Percentiles rank a stretch among this genome's conserved stretches.
Conservation (phyloP, 2,113 vertebrate genomes). For the Poeciliopsis retropinna region DNA sequence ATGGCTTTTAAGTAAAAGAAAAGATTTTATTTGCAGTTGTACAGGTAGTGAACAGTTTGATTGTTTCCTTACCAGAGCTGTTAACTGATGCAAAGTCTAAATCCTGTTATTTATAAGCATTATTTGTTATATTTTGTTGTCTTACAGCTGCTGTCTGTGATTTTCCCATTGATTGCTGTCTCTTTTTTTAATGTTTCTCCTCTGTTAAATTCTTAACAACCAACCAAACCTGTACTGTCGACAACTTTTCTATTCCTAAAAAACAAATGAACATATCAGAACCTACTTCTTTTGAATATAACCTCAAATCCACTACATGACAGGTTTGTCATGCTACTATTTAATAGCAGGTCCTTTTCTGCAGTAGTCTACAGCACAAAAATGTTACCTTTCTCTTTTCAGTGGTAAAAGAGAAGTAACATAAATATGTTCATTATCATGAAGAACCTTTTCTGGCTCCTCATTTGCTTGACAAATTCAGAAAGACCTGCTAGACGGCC, state of each 20-base stretch:
- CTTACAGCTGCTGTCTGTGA: not conserved
- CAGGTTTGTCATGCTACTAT: too few species aligned
- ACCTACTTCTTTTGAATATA: too few species aligned
- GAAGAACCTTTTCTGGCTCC: conserved; percentile 23
- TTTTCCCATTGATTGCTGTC: not conserved
- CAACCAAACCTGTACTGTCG: not conserved
- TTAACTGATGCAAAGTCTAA: not conserved
- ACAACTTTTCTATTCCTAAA: not conserved
- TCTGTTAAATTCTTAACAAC: not conserved
- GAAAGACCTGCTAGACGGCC: conserved; percentile 13
- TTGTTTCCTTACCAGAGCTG: not conserved
- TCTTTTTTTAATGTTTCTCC: not conserved
- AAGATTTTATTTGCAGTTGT: not conserved
- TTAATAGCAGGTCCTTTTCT: too few species aligned
- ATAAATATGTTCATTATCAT: conserved; percentile 47
- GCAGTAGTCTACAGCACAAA: too few species aligned
- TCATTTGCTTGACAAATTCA: conserved; percentile 37
- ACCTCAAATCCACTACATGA: too few species aligned
- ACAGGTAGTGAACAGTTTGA: not conserved
- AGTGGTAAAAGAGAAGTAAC: conserved; percentile 10
- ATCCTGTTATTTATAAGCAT: not conserved
- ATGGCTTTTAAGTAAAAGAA: not conserved
- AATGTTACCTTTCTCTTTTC: not conserved
- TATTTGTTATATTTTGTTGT: not conserved
- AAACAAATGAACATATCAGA: not conserved